Conservation (phyloP, 2,888 invertebrate genomes). For the Callinectes sapidus region DNA sequence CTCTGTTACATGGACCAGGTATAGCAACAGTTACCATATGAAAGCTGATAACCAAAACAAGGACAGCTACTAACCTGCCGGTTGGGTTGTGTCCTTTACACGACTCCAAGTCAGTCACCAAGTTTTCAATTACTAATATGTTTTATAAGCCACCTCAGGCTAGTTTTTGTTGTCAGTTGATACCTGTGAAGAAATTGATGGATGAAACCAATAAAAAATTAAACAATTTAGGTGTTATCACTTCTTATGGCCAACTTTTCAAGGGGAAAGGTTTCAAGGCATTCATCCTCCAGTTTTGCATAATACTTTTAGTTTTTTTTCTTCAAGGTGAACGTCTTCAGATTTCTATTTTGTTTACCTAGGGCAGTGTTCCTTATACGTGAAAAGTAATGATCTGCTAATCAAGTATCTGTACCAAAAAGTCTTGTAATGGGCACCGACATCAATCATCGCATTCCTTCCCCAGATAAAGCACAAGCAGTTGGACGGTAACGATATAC, state of each 20-base stretch:
- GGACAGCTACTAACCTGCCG: constrained; percentile 31
- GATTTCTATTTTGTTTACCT: too few species aligned
- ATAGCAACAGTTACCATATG: constrained; percentile 16
- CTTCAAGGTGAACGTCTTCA: too few species aligned
- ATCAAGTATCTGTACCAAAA: too few species aligned
- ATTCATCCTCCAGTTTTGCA: too few species aligned
- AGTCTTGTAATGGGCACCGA: too few species aligned
- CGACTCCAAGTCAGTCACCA: constrained; percentile 25
- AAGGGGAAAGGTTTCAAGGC: too few species aligned
- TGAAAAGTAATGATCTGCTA: too few species aligned
- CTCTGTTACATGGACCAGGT: constrained; percentile 30
- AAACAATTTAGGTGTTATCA: constrained; percentile 33
- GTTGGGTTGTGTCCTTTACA: constrained; percentile 35
- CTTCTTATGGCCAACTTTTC: not conserved
- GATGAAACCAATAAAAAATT: constrained; percentile 65
- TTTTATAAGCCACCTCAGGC: constrained; percentile 51
- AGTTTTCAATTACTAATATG: constrained; percentile 54
- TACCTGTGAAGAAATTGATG: constrained; percentile 64
- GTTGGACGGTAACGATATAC: too few species aligned
- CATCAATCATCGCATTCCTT: too few species aligned
- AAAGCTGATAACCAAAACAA: constrained; percentile 17
- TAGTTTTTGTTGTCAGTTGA: constrained; percentile 64
- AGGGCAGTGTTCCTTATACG: too few species aligned
- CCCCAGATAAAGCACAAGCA: too few species aligned
- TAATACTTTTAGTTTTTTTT: too few species aligned